Conservation (phyloP, 2,797 vertebrate genomes). For the Phylloscopus collybita region DNA sequence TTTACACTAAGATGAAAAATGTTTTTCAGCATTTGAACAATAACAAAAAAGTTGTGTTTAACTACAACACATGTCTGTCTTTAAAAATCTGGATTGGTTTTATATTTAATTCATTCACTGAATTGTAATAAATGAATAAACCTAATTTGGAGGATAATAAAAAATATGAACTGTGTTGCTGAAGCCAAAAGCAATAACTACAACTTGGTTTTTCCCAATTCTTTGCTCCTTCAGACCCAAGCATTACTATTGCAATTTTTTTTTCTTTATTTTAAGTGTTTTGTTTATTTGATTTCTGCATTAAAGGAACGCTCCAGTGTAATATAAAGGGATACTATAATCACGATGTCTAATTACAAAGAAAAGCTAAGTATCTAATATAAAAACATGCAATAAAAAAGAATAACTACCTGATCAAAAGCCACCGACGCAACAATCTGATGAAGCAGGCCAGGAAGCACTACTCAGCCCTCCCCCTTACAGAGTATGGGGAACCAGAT, state of each 20-base stretch:
- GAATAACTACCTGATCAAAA: neutral
- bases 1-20: neutral
- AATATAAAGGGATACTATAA: conserved; percentile 49
- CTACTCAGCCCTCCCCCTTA: neutral
- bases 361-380: conserved; percentile 29
- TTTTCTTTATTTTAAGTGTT: neutral
- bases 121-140: conserved; percentile 44
- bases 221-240: neutral
- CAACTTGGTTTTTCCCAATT: neutral
- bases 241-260: neutral
- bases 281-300: conserved; percentile 30
- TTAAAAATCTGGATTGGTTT: conserved; percentile 46
- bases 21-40: neutral
- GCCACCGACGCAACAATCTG: neutral
- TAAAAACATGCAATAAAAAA: conserved; percentile 23
- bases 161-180: neutral
- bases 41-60: neutral
- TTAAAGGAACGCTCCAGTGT: conserved; percentile 42
- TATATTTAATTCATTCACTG: neutral
- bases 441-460: neutral
- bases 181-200: conserved; percentile 17
- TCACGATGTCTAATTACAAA: conserved; percentile 34
- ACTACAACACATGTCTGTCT: neutral
- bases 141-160: neutral
- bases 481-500: neutral